Evolutionary conservation across 2,888 invertebrate genomes (phyloP).

Genomic region (Tortrix viridana): DNA sequence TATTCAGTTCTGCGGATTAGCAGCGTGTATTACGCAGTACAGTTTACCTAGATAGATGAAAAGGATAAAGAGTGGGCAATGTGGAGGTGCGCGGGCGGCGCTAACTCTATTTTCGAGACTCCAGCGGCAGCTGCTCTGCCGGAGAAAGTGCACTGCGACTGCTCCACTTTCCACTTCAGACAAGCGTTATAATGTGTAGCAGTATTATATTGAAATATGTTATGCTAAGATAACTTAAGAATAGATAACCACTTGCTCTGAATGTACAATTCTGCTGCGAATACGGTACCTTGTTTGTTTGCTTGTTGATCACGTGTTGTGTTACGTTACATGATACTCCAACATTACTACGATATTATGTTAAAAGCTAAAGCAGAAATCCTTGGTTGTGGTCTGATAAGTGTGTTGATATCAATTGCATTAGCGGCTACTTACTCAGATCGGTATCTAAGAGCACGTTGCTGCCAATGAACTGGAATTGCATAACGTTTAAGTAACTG

Average conservation of each 20-base stretch:
- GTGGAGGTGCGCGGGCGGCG: conserved; percentile 47
- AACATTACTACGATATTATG: conserved; percentile 47
- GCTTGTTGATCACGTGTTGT: conserved; percentile 48
- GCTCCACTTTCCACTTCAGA: conserved; percentile 75
- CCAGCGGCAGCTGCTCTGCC: conserved; percentile 64
- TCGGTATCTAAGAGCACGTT: conserved; percentile 33
- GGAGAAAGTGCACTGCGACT: conserved; percentile 74
- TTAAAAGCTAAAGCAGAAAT: conserved; percentile 61
- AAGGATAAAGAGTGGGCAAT: conserved; percentile 51
- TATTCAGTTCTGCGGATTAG: conserved; percentile 39
- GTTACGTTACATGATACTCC: conserved; percentile 59
- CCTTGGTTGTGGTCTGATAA: conserved; percentile 65
- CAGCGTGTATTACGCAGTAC: conserved; percentile 43
- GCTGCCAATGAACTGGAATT: conserved; percentile 38
- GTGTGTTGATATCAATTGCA: conserved; percentile 39
- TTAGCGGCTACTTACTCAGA: conserved; percentile 30
- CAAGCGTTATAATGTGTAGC: conserved; percentile 58
- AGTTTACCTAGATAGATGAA: conserved; percentile 48
- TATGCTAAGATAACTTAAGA: conserved; percentile 34
- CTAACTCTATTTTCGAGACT: conserved; percentile 65
- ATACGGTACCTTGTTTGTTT: conserved; percentile 43
- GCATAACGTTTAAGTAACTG: conserved; percentile 31
- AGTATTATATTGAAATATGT: conserved; percentile 44
- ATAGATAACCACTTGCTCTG: conserved; percentile 22
- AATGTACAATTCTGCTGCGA: conserved; percentile 31